phyloP scores from a whole-genome alignment of 2,113 vertebrate species.

The Ifrita kowaldi region DNA sequence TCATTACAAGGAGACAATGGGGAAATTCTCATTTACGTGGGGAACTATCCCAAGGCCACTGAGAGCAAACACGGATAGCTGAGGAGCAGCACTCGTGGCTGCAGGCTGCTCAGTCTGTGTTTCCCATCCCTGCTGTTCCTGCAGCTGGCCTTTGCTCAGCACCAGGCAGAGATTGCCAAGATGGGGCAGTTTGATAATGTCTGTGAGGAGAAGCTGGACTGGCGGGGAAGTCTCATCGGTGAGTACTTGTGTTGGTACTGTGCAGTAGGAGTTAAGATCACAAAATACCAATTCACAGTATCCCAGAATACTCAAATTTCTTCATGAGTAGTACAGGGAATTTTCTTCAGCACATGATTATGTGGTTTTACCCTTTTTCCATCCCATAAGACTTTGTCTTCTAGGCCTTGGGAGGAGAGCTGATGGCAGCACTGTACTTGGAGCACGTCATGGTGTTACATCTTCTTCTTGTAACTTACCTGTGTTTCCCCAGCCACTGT shows the following conservation, averaged over 20 bases:
- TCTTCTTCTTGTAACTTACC: not conserved
- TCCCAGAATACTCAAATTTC: not conserved
- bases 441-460: not conserved
- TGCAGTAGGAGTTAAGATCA: not conserved
- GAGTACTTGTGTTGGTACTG: not conserved
- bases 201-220: constrained; percentile 78
- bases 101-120: accelerated
- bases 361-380: not conserved
- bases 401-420: not conserved
- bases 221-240: constrained; percentile 83
- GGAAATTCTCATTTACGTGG: not conserved
- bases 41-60: not conserved
- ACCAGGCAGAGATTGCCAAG: constrained; percentile 82
- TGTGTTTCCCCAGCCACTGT: accelerated
- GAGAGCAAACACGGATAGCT: accelerated
- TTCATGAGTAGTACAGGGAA: not conserved
- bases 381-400: not conserved
- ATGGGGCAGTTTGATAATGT: constrained; percentile 63
- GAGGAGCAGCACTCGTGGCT: not conserved
- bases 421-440: not conserved
- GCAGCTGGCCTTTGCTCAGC: constrained; percentile 87
- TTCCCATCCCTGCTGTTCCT: not conserved
- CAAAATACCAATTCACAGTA: not conserved
- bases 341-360: not conserved
- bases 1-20: not conserved